phyloP scores from a whole-genome alignment of 2,888 invertebrate genomes.

The Dicyrtoma fusca region DNA sequence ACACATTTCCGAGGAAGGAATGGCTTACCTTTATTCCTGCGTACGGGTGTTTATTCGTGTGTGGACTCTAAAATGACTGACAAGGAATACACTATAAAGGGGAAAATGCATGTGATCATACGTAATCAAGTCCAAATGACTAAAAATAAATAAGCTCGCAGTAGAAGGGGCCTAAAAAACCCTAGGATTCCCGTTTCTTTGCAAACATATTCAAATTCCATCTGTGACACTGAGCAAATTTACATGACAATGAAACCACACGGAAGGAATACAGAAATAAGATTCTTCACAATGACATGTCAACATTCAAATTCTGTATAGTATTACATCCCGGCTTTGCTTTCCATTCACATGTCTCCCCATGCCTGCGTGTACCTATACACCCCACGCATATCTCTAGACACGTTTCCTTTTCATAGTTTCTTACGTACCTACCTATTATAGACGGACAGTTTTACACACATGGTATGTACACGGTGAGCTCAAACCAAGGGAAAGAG shows the following conservation, averaged over 20 bases:
- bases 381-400: constrained; percentile 9
- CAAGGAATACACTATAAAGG: too few species aligned
- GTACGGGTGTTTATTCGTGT: too few species aligned
- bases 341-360: constrained; percentile 5
- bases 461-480: too few species aligned
- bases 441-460: not conserved
- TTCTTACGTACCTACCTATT: not conserved
- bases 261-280: constrained; percentile 31
- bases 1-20: too few species aligned
- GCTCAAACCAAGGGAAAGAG: too few species aligned
- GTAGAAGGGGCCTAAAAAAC: not conserved
- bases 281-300: not conserved
- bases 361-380: not conserved
- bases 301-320: too few species aligned
- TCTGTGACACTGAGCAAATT: constrained; percentile 15
- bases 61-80: too few species aligned
- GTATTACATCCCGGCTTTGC: too few species aligned
- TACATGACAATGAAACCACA: constrained; percentile 35
- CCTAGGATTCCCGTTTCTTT: not conserved
- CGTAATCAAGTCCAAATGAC: not conserved
- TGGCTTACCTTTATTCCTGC: too few species aligned
- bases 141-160: not conserved
- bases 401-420: not conserved
- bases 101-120: too few species aligned
- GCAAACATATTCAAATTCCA: constrained; percentile 17